A percentile compares a stretch with the other conserved stretches of the same genome.
These are phyloP conservation scores for Ctenosaura bakeri DNA, from an alignment of 2,797 vertebrate genomes.

Conservation along the genomic window DNA sequence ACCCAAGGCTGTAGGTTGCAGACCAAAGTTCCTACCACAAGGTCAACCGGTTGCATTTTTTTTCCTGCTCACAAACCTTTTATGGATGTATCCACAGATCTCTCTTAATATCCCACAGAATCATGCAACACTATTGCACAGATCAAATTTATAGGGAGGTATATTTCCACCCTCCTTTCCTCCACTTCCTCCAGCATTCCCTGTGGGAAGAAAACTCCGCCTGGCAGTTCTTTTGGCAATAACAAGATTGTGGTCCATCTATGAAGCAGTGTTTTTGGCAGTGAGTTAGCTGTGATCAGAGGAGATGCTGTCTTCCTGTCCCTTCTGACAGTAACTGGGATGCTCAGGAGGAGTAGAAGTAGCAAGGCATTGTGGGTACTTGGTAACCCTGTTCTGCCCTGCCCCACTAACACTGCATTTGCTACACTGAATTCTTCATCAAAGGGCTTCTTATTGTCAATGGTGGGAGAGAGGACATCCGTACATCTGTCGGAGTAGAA, in stretches of 20 bases:
- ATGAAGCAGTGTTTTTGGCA: slow-evolving; percentile 28
- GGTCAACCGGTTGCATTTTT: not conserved
- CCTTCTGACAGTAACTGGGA: not conserved
- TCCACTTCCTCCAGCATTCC: not conserved
- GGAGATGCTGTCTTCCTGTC: slow-evolving; percentile 7
- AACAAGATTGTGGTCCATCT: not conserved
- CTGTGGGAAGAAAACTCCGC: not conserved
- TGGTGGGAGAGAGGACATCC: not conserved
- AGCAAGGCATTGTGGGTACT: slow-evolving; percentile 42
- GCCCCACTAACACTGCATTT: not conserved
- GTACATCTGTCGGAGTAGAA: not conserved
- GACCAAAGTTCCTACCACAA: not conserved
- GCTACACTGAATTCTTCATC: slow-evolving; percentile 14
- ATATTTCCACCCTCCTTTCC: not conserved
- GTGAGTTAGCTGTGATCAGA: slow-evolving; percentile 41
- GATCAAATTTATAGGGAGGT: not conserved
- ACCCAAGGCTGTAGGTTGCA: not conserved
- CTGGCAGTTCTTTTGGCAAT: slow-evolving; percentile 38
- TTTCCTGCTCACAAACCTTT: not conserved
- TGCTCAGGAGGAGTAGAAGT: not conserved
- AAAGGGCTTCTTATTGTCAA: slow-evolving; percentile 1
- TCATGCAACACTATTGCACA: not conserved
- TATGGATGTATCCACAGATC: not conserved
- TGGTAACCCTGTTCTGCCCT: not conserved
- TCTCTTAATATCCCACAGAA: slow-evolving; percentile 7